Evolutionary conservation across 2,888 invertebrate species (phyloP), one percentile per base, ranked within the genome.

Genomic region (Zeuzera pyrina): DNA sequence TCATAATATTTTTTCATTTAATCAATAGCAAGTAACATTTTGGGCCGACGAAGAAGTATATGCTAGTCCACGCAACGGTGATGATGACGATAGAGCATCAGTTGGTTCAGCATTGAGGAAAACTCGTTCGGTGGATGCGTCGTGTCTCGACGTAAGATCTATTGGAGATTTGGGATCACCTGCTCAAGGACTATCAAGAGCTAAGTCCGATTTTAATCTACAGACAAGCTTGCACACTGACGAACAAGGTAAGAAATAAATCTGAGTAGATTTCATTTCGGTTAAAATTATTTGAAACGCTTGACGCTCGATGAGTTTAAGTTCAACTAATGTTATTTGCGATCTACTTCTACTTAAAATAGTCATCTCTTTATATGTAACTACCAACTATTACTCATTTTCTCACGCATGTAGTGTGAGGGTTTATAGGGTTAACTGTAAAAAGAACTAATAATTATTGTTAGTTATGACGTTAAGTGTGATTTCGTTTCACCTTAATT

Each of bases 121-220:
- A 73, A 93, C 94, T 7, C 89, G 93, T 57, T 94, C 94, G 41
- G 93, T 95, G 72, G 95, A 95, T 59, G 94, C 94, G 2, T 93
- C 93, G 2, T 94, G 93, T 56, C 84, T 94, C 41, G 94, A 94
- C 54, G 89, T 94, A 50, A 87, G 93, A 40, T 89, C 90, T 47
- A 86, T 92, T 53, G 87, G 85, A 25, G 88, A 89, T 34, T 84
- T 87, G 33, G 87, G 86, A 16, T 87, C 88, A 6, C 89, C 89
- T 21, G 71, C 88, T 28, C 87, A 88, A 49, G 88, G 88, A 3
- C 63, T 91, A 15, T 90, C 91, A 25, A 87, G 94, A 49, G 94
- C 95, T 45, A 93, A 94, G 71, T 95, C 95, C 10, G 95, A 95
- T 67, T 93, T 91, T 57, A 94, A 95, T 77, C 74, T 95, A 43